These are phyloP conservation scores for Pterostichus niger DNA, from an alignment of 2,888 invertebrate genomes.

Conservation along the genomic window DNA sequence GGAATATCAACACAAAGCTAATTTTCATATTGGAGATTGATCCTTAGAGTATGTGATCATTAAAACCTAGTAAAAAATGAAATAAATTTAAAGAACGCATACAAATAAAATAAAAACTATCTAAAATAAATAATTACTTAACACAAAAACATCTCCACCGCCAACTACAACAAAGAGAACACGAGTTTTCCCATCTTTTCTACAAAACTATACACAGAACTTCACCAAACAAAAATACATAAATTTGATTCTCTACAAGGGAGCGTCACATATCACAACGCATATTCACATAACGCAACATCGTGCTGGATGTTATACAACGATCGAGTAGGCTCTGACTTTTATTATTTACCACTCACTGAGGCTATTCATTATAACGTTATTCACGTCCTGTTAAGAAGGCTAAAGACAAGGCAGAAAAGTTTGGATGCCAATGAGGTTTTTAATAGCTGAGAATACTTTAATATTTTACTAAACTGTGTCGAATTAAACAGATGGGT, in stretches of 20 bases:
- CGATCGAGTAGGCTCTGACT: constrained; percentile 1
- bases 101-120: constrained; percentile 19
- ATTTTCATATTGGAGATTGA: too few species aligned
- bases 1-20: too few species aligned
- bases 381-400: neutral
- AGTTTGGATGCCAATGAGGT: neutral
- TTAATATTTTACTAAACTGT: neutral
- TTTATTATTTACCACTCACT: constrained; percentile 13
- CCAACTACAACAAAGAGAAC: constrained; percentile 3
- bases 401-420: neutral
- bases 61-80: neutral
- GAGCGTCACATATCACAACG: constrained; percentile 30
- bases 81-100: neutral
- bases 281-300: constrained; percentile 47
- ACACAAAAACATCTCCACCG: neutral
- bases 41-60: too few species aligned
- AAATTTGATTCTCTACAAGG: neutral
- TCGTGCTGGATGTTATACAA: constrained; percentile 21
- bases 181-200: constrained; percentile 14
- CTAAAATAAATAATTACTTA: constrained; percentile 6
- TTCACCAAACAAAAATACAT: constrained; percentile 37
- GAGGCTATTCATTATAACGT: constrained; percentile 30
- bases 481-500: too few species aligned
- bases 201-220: constrained; percentile 42
- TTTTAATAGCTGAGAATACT: neutral